These are phyloP conservation scores for Pogonomyrmex californicus DNA, from an alignment of 1,140 invertebrate genomes.

Conservation along the genomic window DNA sequence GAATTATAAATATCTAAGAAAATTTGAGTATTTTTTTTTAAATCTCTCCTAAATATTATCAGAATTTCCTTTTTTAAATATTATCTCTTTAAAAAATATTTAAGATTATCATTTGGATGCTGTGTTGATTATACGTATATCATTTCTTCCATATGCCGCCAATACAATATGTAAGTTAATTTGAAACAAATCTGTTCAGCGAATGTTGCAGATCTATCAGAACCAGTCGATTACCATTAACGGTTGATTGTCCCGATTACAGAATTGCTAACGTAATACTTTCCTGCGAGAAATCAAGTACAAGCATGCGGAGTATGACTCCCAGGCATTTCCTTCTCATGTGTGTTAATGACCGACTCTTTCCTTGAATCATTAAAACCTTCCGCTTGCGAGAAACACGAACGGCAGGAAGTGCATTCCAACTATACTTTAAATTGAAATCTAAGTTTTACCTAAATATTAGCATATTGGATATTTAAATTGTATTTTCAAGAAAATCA, in stretches of 20 bases:
- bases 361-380: constrained; percentile 45
- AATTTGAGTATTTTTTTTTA: neutral
- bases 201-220: constrained; percentile 27
- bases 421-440: constrained; percentile 12
- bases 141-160: neutral
- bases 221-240: constrained; percentile 44
- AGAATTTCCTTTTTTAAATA: neutral
- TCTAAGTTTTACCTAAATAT: constrained; percentile 3
- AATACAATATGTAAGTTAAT: neutral
- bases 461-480: neutral
- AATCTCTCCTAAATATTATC: neutral
- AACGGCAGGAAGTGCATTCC: constrained; percentile 10
- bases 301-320: constrained; percentile 55
- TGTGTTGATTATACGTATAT: neutral
- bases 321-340: constrained; percentile 46
- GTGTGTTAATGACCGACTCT: constrained; percentile 54
- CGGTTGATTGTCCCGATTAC: constrained; percentile 48
- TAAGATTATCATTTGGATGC: neutral
- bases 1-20: neutral
- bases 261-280: constrained; percentile 51
- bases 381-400: constrained; percentile 19
- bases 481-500: neutral
- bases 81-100: neutral
- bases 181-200: constrained; percentile 26
- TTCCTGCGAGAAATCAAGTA: constrained; percentile 57